Base-by-base conservation (phyloP, 2,888 invertebrate species). In the Rhimphoctona megacephalus region DNA sequence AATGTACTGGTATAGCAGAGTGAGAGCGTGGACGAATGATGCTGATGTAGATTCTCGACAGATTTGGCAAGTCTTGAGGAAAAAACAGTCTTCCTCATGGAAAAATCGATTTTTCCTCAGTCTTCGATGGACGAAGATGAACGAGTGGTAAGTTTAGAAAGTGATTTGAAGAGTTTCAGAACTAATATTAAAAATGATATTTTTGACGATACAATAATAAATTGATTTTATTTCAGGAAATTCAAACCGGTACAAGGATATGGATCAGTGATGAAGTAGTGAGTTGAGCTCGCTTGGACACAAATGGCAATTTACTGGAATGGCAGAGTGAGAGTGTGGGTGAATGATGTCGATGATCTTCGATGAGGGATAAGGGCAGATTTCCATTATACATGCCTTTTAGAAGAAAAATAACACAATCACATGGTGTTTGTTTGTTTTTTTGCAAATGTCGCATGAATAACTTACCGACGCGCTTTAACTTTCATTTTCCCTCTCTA, bases 261-360 rank as follows among this genome's bases (percentile, higher is more conserved):
- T 95, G 96, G 89, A 93, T 96, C 70, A 95, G 96, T 33, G 95
- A 96, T 0, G 95, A 95, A 73, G 96, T 95, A 4, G 95, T 97
- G 1, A 96, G 96, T 87, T 97, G 97, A 97, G 95, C 96, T 0
- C 95, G 95, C 33, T 92, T 97, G 7, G 94, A 95, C 81, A 92
- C 94, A 67, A 91, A 92, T 22, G 92, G 93, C 14, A 95, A 95
- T 91, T 93, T 95, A 83, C 92, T 97, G 0, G 94, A 95, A 54
- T 97, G 97, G 97, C 94, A 95, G 81, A 96, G 95, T 88, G 93
- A 95, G 67, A 94, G 95, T 30, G 95, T 96, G 14, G 94, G 95
- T 11, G 94, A 94, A 67, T n/a, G n/a, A n/a, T n/a, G n/a, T n/a
- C n/a, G n/a, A n/a, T n/a, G n/a, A n/a, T n/a, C n/a, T n/a, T n/a